phyloP scores from a whole-genome alignment of 2,797 vertebrate genomes.

The Hylomyscus alleni region DNA sequence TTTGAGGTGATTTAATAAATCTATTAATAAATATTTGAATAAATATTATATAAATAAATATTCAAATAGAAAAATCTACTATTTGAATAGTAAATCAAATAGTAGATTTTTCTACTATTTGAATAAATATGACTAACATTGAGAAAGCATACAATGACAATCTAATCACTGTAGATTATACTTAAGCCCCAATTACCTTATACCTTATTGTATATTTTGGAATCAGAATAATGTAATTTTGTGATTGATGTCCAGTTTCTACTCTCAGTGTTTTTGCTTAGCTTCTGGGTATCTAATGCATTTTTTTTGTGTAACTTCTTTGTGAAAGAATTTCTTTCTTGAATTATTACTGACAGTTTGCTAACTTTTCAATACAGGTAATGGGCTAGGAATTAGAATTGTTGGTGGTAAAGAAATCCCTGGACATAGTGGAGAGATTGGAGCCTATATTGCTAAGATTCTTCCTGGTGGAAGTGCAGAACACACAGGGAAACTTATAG shows the following conservation, averaged over 20 bases:
- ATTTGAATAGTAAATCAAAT: no score
- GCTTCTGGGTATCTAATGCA: neutral
- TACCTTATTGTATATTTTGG: neutral
- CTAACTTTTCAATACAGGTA: slow-evolving; percentile 88
- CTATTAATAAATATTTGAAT: no score
- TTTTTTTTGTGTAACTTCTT: slow-evolving; percentile 2
- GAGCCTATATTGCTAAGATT: slow-evolving; percentile 97
- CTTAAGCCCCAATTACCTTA: neutral
- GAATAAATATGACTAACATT: neutral
- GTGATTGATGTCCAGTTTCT: neutral
- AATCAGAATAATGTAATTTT: neutral
- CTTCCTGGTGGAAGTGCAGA: slow-evolving; percentile 96
- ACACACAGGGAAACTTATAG: slow-evolving; percentile 94
- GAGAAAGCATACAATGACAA: neutral
- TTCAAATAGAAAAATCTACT: no score
- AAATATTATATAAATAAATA: no score
- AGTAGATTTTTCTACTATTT: neutral
- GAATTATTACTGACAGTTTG: slow-evolving; percentile 53
- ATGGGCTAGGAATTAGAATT: slow-evolving; percentile 95
- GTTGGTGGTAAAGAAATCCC: slow-evolving; percentile 99
- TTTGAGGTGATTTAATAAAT: no score
- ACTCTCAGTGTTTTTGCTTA: neutral
- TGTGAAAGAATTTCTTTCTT: neutral
- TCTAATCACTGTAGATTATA: neutral
- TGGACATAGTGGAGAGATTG: slow-evolving; percentile 94